Conservation (phyloP, 2,113 vertebrate species). For the Amphiprion percula region DNA sequence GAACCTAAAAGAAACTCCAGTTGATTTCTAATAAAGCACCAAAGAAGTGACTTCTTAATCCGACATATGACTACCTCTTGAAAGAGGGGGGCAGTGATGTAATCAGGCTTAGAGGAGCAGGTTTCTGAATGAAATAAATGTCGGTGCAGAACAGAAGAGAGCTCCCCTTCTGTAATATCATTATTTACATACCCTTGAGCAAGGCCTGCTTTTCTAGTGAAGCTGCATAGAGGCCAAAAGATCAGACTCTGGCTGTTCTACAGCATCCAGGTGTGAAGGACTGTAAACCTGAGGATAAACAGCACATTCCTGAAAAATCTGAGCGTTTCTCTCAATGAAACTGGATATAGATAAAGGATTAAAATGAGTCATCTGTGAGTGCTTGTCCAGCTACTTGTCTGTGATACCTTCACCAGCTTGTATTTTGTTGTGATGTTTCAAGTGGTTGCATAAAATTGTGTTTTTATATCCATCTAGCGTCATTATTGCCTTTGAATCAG, state of each 20-base stretch:
- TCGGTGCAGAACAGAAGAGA: neutral
- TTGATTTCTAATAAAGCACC: too few relatives aligned
- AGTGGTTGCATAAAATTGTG: neutral
- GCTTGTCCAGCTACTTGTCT: neutral
- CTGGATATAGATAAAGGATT: neutral
- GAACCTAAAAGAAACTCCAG: too few relatives aligned
- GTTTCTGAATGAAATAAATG: neutral
- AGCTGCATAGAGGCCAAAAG: neutral
- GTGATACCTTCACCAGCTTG: neutral
- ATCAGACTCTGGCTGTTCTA: neutral
- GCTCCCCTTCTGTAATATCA: neutral
- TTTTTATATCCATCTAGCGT: neutral
- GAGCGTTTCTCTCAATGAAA: neutral
- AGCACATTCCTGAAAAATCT: neutral
- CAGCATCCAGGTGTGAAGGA: neutral
- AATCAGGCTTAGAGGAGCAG: neutral
- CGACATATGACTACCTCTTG: neutral
- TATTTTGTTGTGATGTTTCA: neutral
- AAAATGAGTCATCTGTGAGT: neutral
- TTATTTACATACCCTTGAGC: neutral
- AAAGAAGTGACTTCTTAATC: too few relatives aligned
- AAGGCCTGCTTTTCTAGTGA: constrained; percentile 3
- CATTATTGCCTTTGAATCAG: neutral
- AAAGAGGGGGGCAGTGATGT: neutral
- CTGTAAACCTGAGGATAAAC: neutral